Evolutionary conservation across 2,113 vertebrate genomes (phyloP).

Genomic region (Vidua chalybeata): DNA sequence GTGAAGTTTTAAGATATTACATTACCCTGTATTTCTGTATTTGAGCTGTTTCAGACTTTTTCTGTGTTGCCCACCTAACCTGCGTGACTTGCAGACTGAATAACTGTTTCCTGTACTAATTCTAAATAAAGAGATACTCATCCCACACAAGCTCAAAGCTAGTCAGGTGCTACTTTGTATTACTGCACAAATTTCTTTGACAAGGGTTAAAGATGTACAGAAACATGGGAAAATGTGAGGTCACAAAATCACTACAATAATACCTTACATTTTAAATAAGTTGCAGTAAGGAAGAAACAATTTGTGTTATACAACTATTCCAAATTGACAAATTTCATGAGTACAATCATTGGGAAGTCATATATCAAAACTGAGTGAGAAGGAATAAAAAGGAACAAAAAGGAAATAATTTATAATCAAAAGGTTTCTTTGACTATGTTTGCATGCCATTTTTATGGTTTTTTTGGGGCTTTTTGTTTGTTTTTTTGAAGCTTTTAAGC

Average conservation of each 20-base stretch:
- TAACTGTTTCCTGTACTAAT: background rate
- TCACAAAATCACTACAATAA: background rate
- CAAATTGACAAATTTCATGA: background rate
- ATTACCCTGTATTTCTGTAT: fast-evolving
- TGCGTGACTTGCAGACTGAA: background rate
- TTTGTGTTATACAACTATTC: background rate
- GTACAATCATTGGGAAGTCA: background rate
- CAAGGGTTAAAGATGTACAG: background rate
- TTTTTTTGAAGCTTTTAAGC: background rate
- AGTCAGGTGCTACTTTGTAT: background rate
- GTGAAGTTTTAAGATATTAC: background rate
- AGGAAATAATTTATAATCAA: background rate
- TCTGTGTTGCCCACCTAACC: background rate
- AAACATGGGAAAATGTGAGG: background rate
- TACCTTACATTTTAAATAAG: background rate
- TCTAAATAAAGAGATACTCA: background rate
- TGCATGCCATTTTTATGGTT: background rate
- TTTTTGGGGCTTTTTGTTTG: background rate
- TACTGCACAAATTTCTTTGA: background rate
- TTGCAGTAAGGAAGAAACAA: background rate
- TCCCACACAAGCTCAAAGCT: background rate
- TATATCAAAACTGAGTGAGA: background rate
- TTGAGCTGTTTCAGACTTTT: background rate
- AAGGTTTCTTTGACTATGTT: background rate
- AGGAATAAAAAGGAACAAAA: background rate